Evolutionary conservation across 2,797 vertebrate genomes (phyloP).

Genomic region (Gallinago solitaria): DNA sequence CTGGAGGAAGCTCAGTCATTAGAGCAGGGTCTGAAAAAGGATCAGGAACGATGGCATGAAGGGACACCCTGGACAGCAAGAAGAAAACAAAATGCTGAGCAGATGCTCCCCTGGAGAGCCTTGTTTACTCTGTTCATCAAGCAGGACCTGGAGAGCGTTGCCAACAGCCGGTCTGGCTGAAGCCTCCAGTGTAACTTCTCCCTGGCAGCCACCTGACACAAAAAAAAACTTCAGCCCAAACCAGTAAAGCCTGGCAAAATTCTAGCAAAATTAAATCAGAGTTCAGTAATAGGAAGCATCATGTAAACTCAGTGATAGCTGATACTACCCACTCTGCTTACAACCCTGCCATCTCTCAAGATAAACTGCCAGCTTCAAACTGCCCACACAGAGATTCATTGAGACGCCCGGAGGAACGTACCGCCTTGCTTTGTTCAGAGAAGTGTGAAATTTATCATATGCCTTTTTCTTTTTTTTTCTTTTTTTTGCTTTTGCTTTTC

Average conservation of each 20-base stretch:
- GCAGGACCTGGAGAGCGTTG: rapidly evolving
- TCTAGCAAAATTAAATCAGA: neutral
- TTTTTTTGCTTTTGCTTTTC: constrained; percentile 19
- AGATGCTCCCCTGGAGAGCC: neutral
- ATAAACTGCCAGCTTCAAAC: constrained; percentile 29
- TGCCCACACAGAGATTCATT: constrained; percentile 50
- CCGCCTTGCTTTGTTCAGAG: neutral
- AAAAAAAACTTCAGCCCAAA: neutral
- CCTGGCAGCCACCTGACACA: neutral
- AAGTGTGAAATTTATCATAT: constrained; percentile 60
- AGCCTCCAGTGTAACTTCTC: neutral
- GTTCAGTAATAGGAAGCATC: constrained; percentile 38
- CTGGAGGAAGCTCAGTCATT: neutral
- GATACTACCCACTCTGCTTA: constrained; percentile 51
- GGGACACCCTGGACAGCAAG: neutral
- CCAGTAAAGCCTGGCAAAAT: neutral
- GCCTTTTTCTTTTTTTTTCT: neutral
- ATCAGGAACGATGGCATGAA: neutral
- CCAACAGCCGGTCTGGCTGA: neutral
- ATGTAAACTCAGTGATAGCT: neutral
- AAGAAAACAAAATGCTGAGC: neutral
- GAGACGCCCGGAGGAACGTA: constrained; percentile 26
- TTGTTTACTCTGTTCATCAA: neutral
- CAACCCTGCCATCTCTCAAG: constrained; percentile 28
- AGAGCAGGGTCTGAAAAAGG: neutral